Conservation (phyloP, 2,888 invertebrate genomes). For the Stomorhina lunata region DNA sequence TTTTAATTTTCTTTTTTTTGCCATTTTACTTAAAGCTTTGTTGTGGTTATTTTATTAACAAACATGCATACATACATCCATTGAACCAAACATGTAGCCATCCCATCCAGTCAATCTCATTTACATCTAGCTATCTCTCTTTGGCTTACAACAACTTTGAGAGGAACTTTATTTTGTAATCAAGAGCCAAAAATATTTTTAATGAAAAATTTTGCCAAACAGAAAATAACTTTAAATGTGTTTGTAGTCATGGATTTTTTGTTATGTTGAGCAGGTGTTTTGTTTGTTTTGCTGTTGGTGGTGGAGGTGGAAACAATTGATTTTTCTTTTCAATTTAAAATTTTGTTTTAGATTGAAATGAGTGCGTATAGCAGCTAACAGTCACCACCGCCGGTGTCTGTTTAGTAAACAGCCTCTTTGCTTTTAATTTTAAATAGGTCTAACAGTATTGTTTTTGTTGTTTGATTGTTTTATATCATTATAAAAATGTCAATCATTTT, state of each 20-base stretch:
- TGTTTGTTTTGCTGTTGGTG: not conserved
- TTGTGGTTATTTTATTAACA: constrained; percentile 7
- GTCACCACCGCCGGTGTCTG: too few species aligned
- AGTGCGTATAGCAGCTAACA: not conserved
- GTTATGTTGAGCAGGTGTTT: constrained; percentile 18
- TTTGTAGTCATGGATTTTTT: not conserved
- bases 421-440: not conserved
- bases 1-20: constrained; percentile 17
- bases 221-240: not conserved
- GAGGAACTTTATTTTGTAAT: constrained; percentile 24
- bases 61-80: not conserved
- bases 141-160: not conserved
- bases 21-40: constrained; percentile 1
- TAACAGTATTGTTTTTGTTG: not conserved
- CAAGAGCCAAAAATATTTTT: constrained; percentile 22
- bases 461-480: not conserved
- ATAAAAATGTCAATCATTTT: constrained; percentile 19
- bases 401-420: too few species aligned
- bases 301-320: not conserved
- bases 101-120: not conserved
- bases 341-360: not conserved
- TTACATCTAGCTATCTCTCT: not conserved
- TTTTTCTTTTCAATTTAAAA: not conserved
- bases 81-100: not conserved
- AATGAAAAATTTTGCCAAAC: constrained; percentile 25